phyloP scores from a whole-genome alignment of 2,888 invertebrate species.

The Conchocele bisecta region DNA sequence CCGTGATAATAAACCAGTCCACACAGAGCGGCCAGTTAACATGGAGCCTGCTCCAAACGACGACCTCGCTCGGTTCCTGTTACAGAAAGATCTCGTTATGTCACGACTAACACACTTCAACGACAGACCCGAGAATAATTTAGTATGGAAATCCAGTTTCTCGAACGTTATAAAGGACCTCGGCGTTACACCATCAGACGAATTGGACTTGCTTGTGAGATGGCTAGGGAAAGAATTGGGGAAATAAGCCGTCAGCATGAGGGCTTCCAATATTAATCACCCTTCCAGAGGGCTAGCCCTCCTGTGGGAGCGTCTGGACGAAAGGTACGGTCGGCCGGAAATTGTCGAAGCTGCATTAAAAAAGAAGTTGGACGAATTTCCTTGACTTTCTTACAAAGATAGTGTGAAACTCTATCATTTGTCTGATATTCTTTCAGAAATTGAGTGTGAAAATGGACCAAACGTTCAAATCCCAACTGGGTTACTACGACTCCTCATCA shows the following conservation, averaged over 20 bases:
- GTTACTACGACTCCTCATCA: constrained; percentile 12
- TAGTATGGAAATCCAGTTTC: constrained; percentile 30
- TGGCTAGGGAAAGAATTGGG: constrained; percentile 17
- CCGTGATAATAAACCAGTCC: neutral
- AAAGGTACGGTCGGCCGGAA: constrained; percentile 30
- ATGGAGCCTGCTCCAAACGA: neutral
- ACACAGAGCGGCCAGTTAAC: neutral
- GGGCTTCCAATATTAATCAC: neutral
- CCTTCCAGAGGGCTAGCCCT: constrained; percentile 12
- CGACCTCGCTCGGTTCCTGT: constrained; percentile 14
- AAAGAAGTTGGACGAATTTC: constrained; percentile 11
- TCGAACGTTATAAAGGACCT: constrained; percentile 14
- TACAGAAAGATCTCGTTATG: constrained; percentile 30
- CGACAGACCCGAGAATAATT: constrained; percentile 25
- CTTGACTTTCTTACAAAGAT: neutral
- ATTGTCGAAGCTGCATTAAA: constrained; percentile 22
- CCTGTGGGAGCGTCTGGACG: constrained; percentile 24
- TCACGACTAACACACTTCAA: constrained; percentile 25
- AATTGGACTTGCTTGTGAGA: constrained; percentile 22
- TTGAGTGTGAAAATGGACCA: constrained; percentile 2
- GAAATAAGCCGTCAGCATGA: constrained; percentile 23
- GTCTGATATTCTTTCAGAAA: constrained; percentile 5
- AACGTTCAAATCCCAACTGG: neutral
- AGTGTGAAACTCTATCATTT: constrained; percentile 4
- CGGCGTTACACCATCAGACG: constrained; percentile 14